Evolutionary conservation across 2,888 invertebrate genomes (phyloP).

Genomic region (Stenotaenia linearis): DNA sequence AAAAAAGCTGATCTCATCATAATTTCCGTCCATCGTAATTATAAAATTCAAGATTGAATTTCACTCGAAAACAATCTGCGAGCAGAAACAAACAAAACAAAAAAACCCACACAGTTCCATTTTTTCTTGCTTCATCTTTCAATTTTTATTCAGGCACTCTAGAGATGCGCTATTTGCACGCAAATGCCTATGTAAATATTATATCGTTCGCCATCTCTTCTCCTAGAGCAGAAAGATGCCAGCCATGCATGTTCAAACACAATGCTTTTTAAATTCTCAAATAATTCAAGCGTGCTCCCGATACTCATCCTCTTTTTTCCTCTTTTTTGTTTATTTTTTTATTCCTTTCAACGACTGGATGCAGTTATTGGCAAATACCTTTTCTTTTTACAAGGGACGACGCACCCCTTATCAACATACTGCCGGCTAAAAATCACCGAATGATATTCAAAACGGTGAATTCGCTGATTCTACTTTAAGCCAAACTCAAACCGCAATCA

Average conservation of each 20-base stretch:
- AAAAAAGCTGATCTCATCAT: too few relatives aligned
- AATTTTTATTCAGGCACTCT: neutral
- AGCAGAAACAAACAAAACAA: neutral
- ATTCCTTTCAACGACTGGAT: neutral
- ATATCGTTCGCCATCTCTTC: neutral
- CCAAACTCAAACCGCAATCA: neutral
- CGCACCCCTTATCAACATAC: neutral
- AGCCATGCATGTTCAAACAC: slow-evolving; percentile 16
- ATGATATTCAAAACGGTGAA: neutral
- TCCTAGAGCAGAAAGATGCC: neutral
- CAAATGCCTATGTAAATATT: slow-evolving; percentile 24
- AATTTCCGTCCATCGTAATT: neutral
- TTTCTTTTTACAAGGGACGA: neutral
- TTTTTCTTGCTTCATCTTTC: neutral
- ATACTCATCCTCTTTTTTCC: neutral
- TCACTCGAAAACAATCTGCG: neutral
- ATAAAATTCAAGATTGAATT: neutral
- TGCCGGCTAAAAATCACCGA: neutral
- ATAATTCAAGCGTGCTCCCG: neutral
- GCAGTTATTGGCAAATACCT: neutral
- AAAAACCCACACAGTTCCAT: neutral
- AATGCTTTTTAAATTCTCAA: slow-evolving; percentile 23
- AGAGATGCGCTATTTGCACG: slow-evolving; percentile 15
- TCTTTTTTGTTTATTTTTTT: neutral
- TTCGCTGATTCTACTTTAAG: neutral